Base-by-base conservation (phyloP, 2,888 invertebrate species). In the Plagodis dolabraria region DNA sequence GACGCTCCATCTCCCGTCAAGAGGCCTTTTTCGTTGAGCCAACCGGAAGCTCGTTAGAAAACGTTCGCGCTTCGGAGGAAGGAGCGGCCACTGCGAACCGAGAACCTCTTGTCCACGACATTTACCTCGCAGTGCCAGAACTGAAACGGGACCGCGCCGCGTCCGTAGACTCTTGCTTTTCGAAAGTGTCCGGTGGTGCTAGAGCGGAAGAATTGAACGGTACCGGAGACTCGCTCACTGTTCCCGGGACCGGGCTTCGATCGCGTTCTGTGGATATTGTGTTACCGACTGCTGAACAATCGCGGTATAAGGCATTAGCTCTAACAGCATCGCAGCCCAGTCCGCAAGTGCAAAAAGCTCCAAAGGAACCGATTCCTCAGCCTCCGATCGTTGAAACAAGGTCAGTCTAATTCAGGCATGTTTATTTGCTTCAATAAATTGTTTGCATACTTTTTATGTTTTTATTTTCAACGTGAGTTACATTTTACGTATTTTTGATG, bases 181-280 rank as follows among this genome's bases (percentile, higher is more conserved):
- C 96, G 59, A 96, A 96, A 87, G 94, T 96, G 53, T 94, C 95
- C 33, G 95, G 96, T 49, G 94, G 94, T 66, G 94, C 94, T 56
- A 95, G 96, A 82, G 95, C 96, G 22, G 95, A 95, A 75, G 95
- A 96, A 77, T 79, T 96, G 67, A 94, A 95, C 73, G 94, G 94
- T 54, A 93, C 93, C 34, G 93, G 92, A 55, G 93, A 93, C 62
- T 94, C 94, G 50, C 89, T 96, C 65, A 94, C 95, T 58, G 96
- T 96, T 59, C 96, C 97, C 6, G 95, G 95, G 52, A 94, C 95
- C 60, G 95, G 95, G 65, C 94, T 96, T 38, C 93, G 97, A 49
- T 97, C 97, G 40, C 94, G 97, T 64, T 97, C 97, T 48, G 97
- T 97, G 63, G 97, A 97, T 86, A 97, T 97, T 76, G 97, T 97